phyloP scores from a whole-genome alignment of 2,888 invertebrate genomes.

The Nipponacmea schrenckii region DNA sequence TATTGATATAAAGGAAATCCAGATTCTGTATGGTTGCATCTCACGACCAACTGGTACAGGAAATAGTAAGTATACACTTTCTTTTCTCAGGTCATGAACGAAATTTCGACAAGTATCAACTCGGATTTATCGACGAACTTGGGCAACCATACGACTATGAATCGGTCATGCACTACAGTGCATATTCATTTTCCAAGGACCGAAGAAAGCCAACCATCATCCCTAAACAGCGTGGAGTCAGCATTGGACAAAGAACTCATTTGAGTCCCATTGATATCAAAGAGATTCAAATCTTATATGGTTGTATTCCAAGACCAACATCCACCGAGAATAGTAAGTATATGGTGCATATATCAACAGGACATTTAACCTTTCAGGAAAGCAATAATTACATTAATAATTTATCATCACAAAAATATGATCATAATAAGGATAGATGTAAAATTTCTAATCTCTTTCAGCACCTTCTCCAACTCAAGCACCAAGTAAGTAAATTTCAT shows the following conservation, averaged over 20 bases:
- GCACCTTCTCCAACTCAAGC: no score
- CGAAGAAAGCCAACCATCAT: slow-evolving; percentile 69
- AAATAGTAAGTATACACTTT: neutral
- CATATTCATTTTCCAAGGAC: slow-evolving; percentile 70
- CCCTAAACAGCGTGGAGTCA: slow-evolving; percentile 68
- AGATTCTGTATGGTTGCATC: slow-evolving; percentile 65
- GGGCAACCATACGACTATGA: slow-evolving; percentile 78
- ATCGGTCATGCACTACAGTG: slow-evolving; percentile 82
- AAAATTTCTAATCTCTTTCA: no score
- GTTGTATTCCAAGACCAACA: slow-evolving; percentile 46
- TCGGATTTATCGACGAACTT: slow-evolving; percentile 38
- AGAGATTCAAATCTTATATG: slow-evolving; percentile 67
- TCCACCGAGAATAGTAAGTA: neutral
- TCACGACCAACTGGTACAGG: slow-evolving; percentile 7
- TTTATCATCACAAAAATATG: no score
- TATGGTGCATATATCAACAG: no score
- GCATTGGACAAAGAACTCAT: slow-evolving; percentile 72
- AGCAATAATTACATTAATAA: no score
- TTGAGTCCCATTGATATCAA: slow-evolving; percentile 66
- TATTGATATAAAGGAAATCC: slow-evolving; percentile 66
- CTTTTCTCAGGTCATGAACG: slow-evolving; percentile 37
- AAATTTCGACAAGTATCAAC: slow-evolving; percentile 46
- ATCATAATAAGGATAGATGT: no score
- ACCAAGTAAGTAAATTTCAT: no score
- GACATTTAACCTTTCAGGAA: no score